A percentile compares a stretch with the other conserved stretches of the same genome.
Conservation (phyloP, 2,797 vertebrate species). For the Pipistrellus kuhlii region DNA sequence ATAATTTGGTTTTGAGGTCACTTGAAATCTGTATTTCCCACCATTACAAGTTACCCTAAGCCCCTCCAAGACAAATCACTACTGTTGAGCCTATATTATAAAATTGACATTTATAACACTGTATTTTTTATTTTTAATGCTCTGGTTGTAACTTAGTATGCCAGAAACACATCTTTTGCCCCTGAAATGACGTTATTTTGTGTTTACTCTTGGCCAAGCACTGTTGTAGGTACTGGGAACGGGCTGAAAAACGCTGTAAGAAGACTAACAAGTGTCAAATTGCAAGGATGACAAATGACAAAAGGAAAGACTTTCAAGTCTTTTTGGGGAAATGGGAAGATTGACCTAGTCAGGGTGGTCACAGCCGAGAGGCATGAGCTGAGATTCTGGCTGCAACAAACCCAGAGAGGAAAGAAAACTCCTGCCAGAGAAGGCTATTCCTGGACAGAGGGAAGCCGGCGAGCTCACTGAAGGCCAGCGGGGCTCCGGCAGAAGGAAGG, state of each 20-base stretch:
- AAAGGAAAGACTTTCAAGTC: not conserved
- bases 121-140: not conserved
- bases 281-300: not conserved
- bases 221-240: not conserved
- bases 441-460: no score
- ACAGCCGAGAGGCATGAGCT: not conserved
- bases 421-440: not conserved
- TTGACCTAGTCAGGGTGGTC: not conserved
- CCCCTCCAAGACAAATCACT: not conserved
- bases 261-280: not conserved
- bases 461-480: not conserved
- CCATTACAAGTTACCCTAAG: not conserved
- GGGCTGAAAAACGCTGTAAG: not conserved
- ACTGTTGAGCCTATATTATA: not conserved
- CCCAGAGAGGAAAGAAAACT: not conserved
- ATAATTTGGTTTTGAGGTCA: constrained; percentile 28
- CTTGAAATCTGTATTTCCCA: not conserved
- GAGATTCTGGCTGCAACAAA: not conserved
- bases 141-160: not conserved
- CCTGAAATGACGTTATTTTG: not conserved
- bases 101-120: constrained; percentile 10
- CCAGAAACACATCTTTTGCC: not conserved
- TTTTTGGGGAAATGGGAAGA: not conserved
- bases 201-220: not conserved
- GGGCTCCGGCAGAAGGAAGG: not conserved